phyloP scores from a whole-genome alignment of 2,113 vertebrate species.

The Strix uralensis region DNA sequence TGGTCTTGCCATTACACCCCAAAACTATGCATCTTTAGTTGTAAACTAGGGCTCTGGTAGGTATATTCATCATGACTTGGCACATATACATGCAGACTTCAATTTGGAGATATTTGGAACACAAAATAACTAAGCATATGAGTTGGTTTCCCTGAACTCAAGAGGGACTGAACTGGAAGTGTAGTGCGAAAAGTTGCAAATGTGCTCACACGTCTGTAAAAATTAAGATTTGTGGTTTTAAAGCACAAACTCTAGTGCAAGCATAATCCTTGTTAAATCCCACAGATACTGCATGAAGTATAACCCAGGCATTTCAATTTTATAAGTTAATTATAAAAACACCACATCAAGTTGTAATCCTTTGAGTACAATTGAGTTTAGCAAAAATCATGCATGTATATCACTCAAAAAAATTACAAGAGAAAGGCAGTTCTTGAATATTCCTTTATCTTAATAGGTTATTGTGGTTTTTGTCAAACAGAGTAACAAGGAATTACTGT shows the following conservation, averaged over 20 bases:
- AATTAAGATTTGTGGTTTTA: neutral
- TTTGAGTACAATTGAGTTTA: neutral
- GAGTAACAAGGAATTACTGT: neutral
- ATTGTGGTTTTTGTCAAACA: neutral
- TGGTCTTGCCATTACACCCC: neutral
- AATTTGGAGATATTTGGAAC: neutral
- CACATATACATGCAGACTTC: neutral
- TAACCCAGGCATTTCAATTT: neutral
- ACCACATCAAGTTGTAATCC: neutral
- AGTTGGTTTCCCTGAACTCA: neutral
- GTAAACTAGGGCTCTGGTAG: neutral
- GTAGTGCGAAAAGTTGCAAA: neutral
- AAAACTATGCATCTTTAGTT: neutral
- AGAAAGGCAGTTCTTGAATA: neutral
- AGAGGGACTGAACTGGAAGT: neutral
- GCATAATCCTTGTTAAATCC: neutral
- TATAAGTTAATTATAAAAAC: neutral
- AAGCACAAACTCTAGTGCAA: neutral
- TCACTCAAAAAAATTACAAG: neutral
- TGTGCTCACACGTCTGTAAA: neutral
- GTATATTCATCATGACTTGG: neutral
- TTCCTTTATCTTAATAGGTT: neutral
- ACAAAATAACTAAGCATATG: neutral
- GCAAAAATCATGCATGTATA: neutral
- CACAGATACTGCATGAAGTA: neutral